phyloP scores from a whole-genome alignment of 2,113 vertebrate genomes.

The Myanophis thanlyinensis region DNA sequence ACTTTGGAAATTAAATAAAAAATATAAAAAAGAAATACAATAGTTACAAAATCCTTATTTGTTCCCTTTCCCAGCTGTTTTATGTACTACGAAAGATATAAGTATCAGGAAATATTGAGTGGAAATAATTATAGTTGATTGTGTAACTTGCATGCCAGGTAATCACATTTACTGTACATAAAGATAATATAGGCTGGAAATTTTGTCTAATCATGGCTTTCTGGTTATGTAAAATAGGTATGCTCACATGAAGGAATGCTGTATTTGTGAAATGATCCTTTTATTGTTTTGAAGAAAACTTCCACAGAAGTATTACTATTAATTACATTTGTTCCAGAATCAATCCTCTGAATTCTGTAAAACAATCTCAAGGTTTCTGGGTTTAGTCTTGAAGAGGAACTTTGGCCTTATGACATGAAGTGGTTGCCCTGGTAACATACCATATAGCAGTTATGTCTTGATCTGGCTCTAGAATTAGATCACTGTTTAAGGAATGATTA shows the following conservation, averaged over 20 bases:
- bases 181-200: not conserved
- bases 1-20: not conserved
- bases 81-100: not conserved
- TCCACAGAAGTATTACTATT: not conserved
- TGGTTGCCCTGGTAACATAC: accelerated
- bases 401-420: constrained; percentile 5
- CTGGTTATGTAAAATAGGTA: not conserved
- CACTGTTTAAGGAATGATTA: not conserved
- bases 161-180: not conserved
- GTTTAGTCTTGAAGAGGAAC: constrained; percentile 6
- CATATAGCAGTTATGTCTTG: not conserved
- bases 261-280: not conserved
- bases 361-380: not conserved
- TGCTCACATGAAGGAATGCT: not conserved
- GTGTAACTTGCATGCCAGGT: not conserved
- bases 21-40: not conserved
- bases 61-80: not conserved
- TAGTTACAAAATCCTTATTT: not conserved
- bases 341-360: not conserved
- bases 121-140: not conserved
- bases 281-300: not conserved
- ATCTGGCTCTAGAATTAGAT: constrained; percentile 14
- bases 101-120: not conserved
- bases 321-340: not conserved
- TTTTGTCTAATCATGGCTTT: not conserved